Base-by-base conservation (phyloP, 2,113 vertebrate genomes). In the Lampris megalopsis region DNA sequence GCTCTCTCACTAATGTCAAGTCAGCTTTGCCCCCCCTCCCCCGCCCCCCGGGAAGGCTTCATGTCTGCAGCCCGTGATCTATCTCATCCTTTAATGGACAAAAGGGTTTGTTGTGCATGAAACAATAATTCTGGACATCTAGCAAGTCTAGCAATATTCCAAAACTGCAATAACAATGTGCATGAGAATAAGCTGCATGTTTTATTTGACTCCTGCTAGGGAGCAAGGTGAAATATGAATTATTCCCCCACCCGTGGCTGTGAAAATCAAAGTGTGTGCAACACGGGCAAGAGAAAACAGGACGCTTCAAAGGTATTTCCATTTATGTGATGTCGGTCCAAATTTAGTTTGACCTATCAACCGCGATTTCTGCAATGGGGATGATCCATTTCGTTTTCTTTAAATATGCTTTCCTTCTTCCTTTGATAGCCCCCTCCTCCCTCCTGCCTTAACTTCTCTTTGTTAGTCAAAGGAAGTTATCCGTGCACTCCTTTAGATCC, bases 381-480 rank as follows among this genome's bases (percentile, higher is more conserved):
- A 68, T 56, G 11, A n/a, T 37, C 65, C 38, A 41, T 40, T 67
- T 54, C 64, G 50, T 41, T 52, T 56, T 4, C 13, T 68, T 54
- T 7, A 24, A 24, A 57, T 54, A 7, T 56, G 11, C n/a, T 8
- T 56, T 37, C 38, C 9, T 52, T 24, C 52, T 54, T 56, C 41
- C 65, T 68, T 11, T 24, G 8, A 48, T 7, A 58, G 37, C 10
- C 52, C 43, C 7, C 36, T 49, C 45, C 62, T 8, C 40, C 24
- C 40, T 54, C 38, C 24, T 24, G 24, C 24, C 24, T 24, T 24
- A 24, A 24, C 40, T 24, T 11, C 24, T 40, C 43, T 41, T 56
- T 37, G 35, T 58, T 36, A 42, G 11, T 3, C 9, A 42, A 37
- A 10, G 40, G 6, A 61, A 42, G 5, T 5, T 11, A 61, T 61